These are phyloP conservation scores for Anthopleura xanthogrammica DNA, from an alignment of 92 coral and sea anemone species.

Conservation along the genomic window DNA sequence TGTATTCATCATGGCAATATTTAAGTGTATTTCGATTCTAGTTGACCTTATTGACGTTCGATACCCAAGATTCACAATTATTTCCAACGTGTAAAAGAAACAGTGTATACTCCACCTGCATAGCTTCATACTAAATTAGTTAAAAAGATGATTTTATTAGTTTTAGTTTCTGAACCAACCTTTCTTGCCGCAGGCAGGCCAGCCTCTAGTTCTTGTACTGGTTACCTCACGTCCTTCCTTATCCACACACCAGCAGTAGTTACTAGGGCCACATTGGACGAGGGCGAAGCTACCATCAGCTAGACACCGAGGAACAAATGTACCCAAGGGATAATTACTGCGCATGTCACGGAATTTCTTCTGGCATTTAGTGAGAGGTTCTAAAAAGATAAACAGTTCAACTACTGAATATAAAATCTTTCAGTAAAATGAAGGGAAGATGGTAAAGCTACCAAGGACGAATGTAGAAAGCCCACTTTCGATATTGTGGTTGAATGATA, in stretches of 20 bases:
- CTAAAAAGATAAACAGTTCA: conserved; percentile 28
- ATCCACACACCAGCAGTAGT: conserved; percentile 79
- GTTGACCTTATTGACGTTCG: too few relatives aligned
- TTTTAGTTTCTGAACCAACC: conserved; percentile 26
- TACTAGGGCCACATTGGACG: conserved; percentile 67
- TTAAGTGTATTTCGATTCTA: too few relatives aligned
- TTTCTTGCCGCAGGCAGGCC: conserved; percentile 56
- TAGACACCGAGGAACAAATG: conserved; percentile 61
- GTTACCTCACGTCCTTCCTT: conserved; percentile 51
- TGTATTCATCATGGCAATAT: too few relatives aligned
- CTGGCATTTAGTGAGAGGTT: conserved; percentile 63
- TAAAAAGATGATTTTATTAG: background rate
- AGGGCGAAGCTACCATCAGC: conserved; percentile 72
- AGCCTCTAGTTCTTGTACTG: conserved; percentile 36
- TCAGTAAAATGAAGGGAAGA: too few relatives aligned
- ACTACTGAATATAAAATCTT: background rate
- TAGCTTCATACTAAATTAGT: background rate
- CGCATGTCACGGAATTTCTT: conserved; percentile 46
- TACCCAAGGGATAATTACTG: conserved; percentile 49
- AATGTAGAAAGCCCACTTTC: too few relatives aligned
- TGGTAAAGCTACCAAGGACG: too few relatives aligned
- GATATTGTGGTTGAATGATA: too few relatives aligned
- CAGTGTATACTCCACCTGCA: too few relatives aligned
- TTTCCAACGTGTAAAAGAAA: too few relatives aligned
- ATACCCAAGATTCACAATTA: too few relatives aligned